These are phyloP conservation scores for Egretta garzetta DNA, from an alignment of 2,113 vertebrate species.

Conservation along the genomic window DNA sequence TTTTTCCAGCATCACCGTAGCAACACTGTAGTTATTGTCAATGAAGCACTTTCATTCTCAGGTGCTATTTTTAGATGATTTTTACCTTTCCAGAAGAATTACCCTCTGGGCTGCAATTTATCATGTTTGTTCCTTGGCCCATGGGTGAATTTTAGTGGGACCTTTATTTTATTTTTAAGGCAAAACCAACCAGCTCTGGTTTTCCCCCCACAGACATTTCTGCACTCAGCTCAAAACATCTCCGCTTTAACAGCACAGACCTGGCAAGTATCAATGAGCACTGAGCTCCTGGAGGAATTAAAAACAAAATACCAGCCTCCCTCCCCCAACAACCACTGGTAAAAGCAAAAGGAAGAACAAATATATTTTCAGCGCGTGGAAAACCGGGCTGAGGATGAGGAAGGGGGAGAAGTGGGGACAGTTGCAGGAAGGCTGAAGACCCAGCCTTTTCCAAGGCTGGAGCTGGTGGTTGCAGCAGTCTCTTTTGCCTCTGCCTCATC, in stretches of 20 bases:
- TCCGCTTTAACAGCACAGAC: not conserved
- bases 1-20: slow-evolving; percentile 65
- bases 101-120: slow-evolving; percentile 59
- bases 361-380: not conserved
- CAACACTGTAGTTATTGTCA: slow-evolving; percentile 68
- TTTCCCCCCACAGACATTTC: not conserved
- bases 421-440: not conserved
- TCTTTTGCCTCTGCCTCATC: not conserved
- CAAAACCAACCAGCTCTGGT: not conserved
- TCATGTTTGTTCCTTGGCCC: slow-evolving; percentile 34
- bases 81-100: slow-evolving; percentile 64
- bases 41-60: slow-evolving; percentile 54
- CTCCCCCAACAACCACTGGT: not conserved
- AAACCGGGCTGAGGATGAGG: not conserved
- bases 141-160: slow-evolving; percentile 17
- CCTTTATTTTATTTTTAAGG: slow-evolving; percentile 58
- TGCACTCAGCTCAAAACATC: not conserved
- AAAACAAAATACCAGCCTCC: not conserved
- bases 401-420: not conserved
- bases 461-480: not conserved
- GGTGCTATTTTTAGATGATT: slow-evolving; percentile 64
- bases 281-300: not conserved
- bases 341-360: not conserved
- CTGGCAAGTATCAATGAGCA: slow-evolving; percentile 6
- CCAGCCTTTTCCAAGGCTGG: not conserved